Base-by-base conservation (phyloP, 2,113 vertebrate species). In the Hypanus sabinus region DNA sequence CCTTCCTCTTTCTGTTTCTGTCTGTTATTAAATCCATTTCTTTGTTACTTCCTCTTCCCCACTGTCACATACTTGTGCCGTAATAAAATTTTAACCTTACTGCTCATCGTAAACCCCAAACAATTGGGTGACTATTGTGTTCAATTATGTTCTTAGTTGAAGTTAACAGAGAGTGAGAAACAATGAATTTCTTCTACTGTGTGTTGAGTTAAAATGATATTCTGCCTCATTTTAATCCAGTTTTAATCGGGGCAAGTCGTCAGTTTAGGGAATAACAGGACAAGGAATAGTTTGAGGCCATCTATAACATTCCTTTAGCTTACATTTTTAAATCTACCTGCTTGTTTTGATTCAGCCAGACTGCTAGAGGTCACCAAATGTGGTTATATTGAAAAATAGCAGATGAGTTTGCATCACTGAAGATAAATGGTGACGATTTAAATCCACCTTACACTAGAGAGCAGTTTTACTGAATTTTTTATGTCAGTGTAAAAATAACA, bases 21-120 rank as follows among this genome's bases (percentile, higher is more conserved):
- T 90, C 85, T 90, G 57, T 65, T 33, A 65, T 62, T 88, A 68
- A 16, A 90, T 90, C 85, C 14, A 65, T 33, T 16, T 33, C 5
- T n/a, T 68, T 90, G 30, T 68, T 68, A 90, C 57, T 90, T 65
- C 65, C 85, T 90, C 85, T 90, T 65, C 85, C 85, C 38, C 85
- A 65, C 60, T 36, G 33, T 65, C 85, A 33, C 30, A 20, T n/a
- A 3, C 83, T 90, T 18, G n/a, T 33, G 60, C 62, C n/a, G n/a
- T n/a, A 33, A 16, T 33, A 18, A 65, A 33, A 62, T 20, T 33
- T 90, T 65, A n/a, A 68, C n/a, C 14, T 10, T 18, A 60, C 4
- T 16, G 6, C 55, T 27, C 12, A 57, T 62, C 5, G 9, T 12
- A 73, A 90, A 90, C 16, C 1, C 85, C 30, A 88, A 30, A 1